These are phyloP conservation scores for Proctacanthus coquilletti DNA, from an alignment of 1,140 invertebrate genomes.

Conservation along the genomic window DNA sequence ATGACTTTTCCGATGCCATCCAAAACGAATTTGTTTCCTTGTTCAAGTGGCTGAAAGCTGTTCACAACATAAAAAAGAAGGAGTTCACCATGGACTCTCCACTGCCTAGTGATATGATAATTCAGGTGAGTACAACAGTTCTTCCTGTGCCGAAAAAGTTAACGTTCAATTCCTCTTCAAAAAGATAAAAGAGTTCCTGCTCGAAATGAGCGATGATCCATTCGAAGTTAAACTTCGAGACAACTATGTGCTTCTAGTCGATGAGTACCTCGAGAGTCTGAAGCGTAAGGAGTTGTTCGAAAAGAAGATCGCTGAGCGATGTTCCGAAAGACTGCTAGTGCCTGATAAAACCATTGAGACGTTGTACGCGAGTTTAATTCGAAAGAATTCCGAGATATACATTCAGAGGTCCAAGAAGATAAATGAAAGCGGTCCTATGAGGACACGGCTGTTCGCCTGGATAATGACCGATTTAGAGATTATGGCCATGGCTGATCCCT, in stretches of 20 bases:
- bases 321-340: conserved; percentile 64
- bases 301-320: conserved; percentile 50
- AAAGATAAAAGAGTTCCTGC: conserved; percentile 66
- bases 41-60: conserved; percentile 82
- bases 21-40: conserved; percentile 81
- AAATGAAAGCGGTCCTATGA: conserved; percentile 49
- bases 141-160: background rate
- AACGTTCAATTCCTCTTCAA: too few species aligned
- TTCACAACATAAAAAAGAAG: conserved; percentile 55
- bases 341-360: conserved; percentile 80
- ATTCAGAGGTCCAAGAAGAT: conserved; percentile 78
- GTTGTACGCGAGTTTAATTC: conserved; percentile 66
- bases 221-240: conserved; percentile 93
- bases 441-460: conserved; percentile 69
- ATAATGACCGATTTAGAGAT: conserved; percentile 62
- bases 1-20: conserved; percentile 84
- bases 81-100: conserved; percentile 47
- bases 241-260: conserved; percentile 89
- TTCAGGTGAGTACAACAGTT: conserved; percentile 46
- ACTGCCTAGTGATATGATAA: conserved; percentile 71
- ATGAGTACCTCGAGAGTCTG: conserved; percentile 90
- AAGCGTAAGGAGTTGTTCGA: conserved; percentile 84
- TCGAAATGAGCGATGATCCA: conserved; percentile 93
- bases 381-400: conserved; percentile 90
- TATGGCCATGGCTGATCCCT: conserved; percentile 71